A percentile compares a stretch with the other conserved stretches of the same genome.
Conservation (phyloP, 2,113 vertebrate species). For the Pituophis catenifer region DNA sequence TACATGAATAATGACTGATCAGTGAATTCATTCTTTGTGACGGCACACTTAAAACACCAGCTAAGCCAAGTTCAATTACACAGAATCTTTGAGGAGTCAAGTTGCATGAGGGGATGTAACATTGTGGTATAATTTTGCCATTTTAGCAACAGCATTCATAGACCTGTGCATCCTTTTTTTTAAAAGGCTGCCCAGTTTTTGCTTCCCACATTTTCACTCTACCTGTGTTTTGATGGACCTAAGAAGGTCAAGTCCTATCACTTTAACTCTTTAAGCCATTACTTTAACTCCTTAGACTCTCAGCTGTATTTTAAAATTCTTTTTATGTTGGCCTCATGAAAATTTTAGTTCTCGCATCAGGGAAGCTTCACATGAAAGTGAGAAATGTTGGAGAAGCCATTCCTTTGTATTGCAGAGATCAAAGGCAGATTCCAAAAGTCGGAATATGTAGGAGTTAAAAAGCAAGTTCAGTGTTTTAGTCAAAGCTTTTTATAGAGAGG, state of each 20-base stretch:
- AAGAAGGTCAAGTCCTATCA: neutral
- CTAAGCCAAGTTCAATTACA: neutral
- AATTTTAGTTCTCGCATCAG: neutral
- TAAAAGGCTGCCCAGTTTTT: neutral
- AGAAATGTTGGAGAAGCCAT: neutral
- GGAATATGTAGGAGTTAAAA: conserved; percentile 7
- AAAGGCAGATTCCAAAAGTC: neutral
- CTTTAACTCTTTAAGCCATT: neutral
- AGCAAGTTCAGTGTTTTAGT: neutral
- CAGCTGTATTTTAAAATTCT: neutral
- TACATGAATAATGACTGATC: neutral
- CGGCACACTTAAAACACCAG: neutral
- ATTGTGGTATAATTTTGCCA: neutral
- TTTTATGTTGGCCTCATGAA: neutral
- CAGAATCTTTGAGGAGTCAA: neutral
- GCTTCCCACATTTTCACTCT: neutral
- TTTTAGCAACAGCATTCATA: neutral
- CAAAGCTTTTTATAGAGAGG: neutral
- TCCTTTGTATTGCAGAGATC: neutral
- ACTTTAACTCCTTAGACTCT: neutral
- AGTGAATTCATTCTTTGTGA: neutral
- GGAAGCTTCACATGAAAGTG: neutral
- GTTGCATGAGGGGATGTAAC: neutral
- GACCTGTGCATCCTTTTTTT: no score
- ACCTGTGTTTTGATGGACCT: neutral